Conservation (phyloP, 1,140 invertebrate species). For the Habropoda laboriosa region DNA sequence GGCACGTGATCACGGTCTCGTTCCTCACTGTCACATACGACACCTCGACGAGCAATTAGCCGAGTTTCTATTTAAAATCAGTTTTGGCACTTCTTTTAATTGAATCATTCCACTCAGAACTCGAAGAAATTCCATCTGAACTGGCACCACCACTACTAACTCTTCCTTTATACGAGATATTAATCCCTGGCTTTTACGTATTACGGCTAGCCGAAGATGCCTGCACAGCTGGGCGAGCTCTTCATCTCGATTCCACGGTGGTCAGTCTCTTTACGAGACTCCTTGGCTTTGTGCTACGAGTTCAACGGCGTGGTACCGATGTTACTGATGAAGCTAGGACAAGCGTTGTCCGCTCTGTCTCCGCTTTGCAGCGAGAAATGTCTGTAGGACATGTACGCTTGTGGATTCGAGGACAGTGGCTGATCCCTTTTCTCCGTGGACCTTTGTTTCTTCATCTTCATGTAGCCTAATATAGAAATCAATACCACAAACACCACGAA, state of each 20-base stretch:
- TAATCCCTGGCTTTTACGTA: neutral
- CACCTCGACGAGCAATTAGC: neutral
- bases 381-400: conserved; percentile 89
- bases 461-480: conserved; percentile 91
- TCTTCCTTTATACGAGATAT: neutral
- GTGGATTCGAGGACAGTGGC: conserved; percentile 84
- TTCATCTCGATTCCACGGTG: conserved; percentile 49
- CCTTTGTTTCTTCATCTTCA: conserved; percentile 92
- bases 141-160: neutral
- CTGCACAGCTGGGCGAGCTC: conserved; percentile 66
- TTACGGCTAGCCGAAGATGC: conserved; percentile 65
- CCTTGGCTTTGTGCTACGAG: conserved; percentile 77
- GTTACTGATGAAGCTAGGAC: conserved; percentile 80
- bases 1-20: neutral
- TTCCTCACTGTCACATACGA: neutral
- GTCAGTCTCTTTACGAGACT: conserved; percentile 32
- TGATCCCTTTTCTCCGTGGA: conserved; percentile 87
- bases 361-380: conserved; percentile 84
- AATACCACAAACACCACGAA: conserved; percentile 92
- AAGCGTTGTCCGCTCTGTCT: conserved; percentile 76
- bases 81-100: conserved; percentile 59
- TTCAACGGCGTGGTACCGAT: conserved; percentile 76
- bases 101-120: neutral
- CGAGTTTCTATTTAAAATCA: neutral
- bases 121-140: neutral